Conservation (phyloP, 1,140 invertebrate species). For the Penaeus vannamei region DNA sequence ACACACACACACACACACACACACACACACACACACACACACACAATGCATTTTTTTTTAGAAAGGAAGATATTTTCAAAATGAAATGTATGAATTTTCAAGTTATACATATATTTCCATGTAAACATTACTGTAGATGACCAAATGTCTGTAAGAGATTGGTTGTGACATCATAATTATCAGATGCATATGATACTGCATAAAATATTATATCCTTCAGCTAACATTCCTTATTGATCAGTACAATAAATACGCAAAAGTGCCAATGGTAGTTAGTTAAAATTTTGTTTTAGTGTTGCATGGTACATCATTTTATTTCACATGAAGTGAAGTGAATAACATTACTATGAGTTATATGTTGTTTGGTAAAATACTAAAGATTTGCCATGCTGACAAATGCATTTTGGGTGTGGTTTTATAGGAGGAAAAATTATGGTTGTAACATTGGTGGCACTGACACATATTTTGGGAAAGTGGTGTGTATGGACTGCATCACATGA, state of each 20-base stretch:
- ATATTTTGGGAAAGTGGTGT: background rate
- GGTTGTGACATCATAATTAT: background rate
- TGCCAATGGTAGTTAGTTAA: slow-evolving; percentile 53
- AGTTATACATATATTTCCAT: slow-evolving; percentile 9
- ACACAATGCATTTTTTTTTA: no score
- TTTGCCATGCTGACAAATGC: no score
- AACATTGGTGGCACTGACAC: no score
- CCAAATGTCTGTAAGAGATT: slow-evolving; percentile 18
- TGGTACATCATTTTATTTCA: slow-evolving; percentile 7
- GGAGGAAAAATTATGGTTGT: no score
- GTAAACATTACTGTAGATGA: slow-evolving; percentile 13
- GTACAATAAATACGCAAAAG: slow-evolving; percentile 53
- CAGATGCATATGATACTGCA: slow-evolving; percentile 34
- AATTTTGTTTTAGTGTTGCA: slow-evolving; percentile 37
- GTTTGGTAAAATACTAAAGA: no score
- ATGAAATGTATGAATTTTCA: no score
- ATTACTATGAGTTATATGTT: no score
- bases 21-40: no score
- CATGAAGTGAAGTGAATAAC: no score
- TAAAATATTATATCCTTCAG: slow-evolving; percentile 28
- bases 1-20: no score
- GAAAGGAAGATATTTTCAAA: no score
- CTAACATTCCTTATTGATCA: slow-evolving; percentile 58
- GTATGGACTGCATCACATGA: slow-evolving; percentile 2
- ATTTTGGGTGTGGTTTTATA: no score